Evolutionary conservation across 2,797 vertebrate genomes (phyloP).

Genomic region (Melanotaenia maccullochi): DNA sequence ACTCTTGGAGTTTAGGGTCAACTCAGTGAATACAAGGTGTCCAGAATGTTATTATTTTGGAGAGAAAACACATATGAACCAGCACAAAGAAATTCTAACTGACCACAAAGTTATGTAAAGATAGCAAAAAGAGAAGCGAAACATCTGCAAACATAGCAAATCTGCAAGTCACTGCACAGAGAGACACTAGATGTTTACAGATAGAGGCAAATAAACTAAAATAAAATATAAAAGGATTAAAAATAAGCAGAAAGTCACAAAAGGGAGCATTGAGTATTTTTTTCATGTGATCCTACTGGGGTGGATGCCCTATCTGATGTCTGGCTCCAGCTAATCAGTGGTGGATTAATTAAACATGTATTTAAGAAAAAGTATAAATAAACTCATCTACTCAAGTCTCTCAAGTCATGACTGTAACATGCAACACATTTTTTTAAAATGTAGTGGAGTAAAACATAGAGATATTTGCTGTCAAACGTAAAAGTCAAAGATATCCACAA

Average conservation of each 20-base stretch:
- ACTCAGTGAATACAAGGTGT: background rate
- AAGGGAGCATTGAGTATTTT: background rate
- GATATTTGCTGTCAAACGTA: no score
- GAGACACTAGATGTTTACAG: background rate
- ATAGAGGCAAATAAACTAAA: background rate
- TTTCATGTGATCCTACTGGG: background rate
- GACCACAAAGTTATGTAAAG: constrained; percentile 13
- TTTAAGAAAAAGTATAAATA: no score
- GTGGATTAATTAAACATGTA: no score
- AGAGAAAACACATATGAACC: background rate
- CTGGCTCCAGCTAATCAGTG: background rate
- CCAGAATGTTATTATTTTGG: background rate
- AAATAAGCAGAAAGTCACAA: background rate
- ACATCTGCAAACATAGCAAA: background rate
- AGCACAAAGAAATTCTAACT: background rate
- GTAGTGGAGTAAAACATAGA: no score
- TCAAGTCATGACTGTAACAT: no score
- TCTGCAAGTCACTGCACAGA: background rate
- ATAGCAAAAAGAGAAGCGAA: background rate
- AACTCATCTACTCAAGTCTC: no score
- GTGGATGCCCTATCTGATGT: background rate
- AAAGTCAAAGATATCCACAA: no score
- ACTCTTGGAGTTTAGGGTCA: no score
- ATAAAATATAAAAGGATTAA: background rate
- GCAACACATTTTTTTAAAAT: no score